Conservation (phyloP, 1,140 invertebrate genomes). For the Zaprionus taronus region DNA sequence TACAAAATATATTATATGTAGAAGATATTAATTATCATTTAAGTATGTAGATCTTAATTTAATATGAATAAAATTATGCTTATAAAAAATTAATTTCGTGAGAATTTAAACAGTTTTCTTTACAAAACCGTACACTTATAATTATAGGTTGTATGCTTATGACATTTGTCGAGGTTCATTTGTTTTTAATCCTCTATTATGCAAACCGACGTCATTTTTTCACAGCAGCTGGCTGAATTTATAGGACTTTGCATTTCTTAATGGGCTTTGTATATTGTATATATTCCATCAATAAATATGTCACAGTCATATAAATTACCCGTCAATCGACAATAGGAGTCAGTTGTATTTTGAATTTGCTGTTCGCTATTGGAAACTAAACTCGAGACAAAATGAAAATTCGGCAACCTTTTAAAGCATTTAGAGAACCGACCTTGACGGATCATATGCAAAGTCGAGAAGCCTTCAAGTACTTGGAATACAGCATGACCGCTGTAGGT, state of each 20-base stretch:
- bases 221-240: neutral
- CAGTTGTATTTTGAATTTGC: neutral
- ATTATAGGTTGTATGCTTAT: neutral
- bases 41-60: too few relatives aligned
- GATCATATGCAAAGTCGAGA: neutral
- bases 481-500: too few relatives aligned
- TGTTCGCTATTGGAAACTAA: neutral
- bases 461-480: neutral
- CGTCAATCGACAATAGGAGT: neutral
- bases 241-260: too few relatives aligned
- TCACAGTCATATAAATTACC: too few relatives aligned
- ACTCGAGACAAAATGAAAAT: neutral
- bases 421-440: neutral
- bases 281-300: too few relatives aligned
- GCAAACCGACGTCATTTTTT: neutral
- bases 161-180: neutral
- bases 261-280: too few relatives aligned
- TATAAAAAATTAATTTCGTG: too few relatives aligned
- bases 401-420: neutral
- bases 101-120: too few relatives aligned
- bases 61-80: too few relatives aligned
- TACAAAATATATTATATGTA: too few relatives aligned
- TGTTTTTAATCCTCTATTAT: neutral
- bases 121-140: neutral
- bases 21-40: too few relatives aligned